Percentiles rank a stretch among this genome's conserved stretches.
Conservation (phyloP, 2,888 invertebrate genomes). For the Gymnocheta viridis region DNA sequence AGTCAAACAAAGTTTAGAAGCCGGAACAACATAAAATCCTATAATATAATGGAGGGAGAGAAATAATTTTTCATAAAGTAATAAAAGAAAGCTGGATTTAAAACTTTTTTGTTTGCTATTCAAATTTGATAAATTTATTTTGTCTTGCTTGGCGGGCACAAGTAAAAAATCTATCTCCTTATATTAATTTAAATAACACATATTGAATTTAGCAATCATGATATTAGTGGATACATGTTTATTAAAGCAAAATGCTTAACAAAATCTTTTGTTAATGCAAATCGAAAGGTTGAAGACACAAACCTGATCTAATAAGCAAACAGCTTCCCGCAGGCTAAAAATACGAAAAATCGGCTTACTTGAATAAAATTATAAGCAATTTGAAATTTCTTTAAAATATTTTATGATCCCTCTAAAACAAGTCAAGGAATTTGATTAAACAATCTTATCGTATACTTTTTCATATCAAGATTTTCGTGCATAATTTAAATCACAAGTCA, state of each 20-base stretch:
- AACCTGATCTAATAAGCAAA: not conserved
- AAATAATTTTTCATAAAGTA: not conserved
- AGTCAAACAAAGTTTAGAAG: not conserved
- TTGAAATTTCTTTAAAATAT: not conserved
- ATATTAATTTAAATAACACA: not conserved
- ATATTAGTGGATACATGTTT: no score
- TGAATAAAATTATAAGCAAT: not conserved
- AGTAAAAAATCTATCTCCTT: not conserved
- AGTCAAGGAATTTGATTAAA: no score
- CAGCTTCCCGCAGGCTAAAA: not conserved
- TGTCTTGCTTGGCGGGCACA: not conserved
- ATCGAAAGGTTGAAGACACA: not conserved
- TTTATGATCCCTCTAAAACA: no score
- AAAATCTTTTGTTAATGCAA: not conserved
- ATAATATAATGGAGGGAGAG: conserved; percentile 14
- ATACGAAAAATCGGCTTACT: no score
- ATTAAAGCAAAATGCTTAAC: not conserved
- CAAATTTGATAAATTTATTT: not conserved
- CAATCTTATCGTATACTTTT: no score
- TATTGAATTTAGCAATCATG: not conserved
- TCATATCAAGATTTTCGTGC: no score
- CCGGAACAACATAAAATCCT: not conserved
- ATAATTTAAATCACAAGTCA: no score
- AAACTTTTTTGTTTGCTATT: not conserved
- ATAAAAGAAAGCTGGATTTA: not conserved